Evolutionary conservation across 2,797 vertebrate species (phyloP).

Genomic region (Molossus alvarezi): DNA sequence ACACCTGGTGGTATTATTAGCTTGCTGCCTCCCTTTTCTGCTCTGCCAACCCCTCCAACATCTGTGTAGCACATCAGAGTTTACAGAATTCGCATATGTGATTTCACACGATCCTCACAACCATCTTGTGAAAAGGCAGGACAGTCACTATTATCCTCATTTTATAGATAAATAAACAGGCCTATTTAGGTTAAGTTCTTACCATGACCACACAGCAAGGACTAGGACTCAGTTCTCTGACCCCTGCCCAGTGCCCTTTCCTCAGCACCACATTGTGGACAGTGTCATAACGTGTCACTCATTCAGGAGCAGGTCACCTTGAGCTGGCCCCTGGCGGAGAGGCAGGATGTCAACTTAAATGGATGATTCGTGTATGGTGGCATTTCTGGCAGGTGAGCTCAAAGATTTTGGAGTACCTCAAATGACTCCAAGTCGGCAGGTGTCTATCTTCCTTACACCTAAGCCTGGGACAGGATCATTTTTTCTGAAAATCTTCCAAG

Average conservation of each 20-base stretch:
- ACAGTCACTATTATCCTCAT: neutral
- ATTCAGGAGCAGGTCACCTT: neutral
- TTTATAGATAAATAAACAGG: neutral
- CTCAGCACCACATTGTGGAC: neutral
- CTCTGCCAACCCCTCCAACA: neutral
- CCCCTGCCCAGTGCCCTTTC: neutral
- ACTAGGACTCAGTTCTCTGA: neutral
- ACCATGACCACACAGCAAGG: neutral
- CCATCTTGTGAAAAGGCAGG: neutral
- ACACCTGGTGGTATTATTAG: neutral
- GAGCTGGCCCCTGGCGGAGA: neutral
- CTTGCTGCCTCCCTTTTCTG: neutral
- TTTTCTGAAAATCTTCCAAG: conserved; percentile 21
- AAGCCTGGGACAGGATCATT: neutral
- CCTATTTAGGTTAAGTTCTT: conserved; percentile 21
- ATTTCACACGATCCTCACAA: neutral
- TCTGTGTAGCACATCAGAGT: neutral
- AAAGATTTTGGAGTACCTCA: conserved; percentile 7
- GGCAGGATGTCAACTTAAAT: neutral
- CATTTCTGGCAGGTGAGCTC: neutral
- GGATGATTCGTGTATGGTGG: neutral
- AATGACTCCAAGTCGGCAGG: neutral
- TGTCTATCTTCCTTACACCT: neutral
- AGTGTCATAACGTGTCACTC: neutral
- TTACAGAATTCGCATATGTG: neutral